Evolutionary conservation across 2,113 vertebrate species (phyloP).

Genomic region (Bothrops jararaca): DNA sequence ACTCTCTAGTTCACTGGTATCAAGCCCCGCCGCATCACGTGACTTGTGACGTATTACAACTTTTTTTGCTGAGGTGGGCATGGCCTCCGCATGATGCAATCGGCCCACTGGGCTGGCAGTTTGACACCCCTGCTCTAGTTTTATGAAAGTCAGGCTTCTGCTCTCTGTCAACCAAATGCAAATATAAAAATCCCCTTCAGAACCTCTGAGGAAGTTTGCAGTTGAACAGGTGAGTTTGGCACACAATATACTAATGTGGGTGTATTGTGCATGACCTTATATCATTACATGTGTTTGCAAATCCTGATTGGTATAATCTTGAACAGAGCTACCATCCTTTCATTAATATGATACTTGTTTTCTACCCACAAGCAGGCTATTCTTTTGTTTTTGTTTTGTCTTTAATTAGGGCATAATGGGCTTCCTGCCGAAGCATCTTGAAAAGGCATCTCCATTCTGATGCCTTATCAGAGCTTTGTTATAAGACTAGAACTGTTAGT

Average conservation of each 20-base stretch:
- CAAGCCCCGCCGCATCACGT: too few species aligned
- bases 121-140: background rate
- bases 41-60: too few species aligned
- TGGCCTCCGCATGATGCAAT: too few species aligned
- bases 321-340: background rate
- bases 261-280: background rate
- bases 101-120: too few species aligned
- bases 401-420: constrained; percentile 9
- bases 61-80: too few species aligned
- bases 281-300: background rate
- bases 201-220: background rate
- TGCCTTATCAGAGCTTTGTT: constrained; percentile 30
- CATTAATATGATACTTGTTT: constrained; percentile 22
- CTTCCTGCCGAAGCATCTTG: constrained; percentile 22
- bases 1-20: background rate
- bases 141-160: background rate
- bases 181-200: background rate
- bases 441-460: constrained; percentile 22
- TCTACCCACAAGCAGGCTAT: constrained; percentile 18
- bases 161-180: background rate
- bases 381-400: background rate
- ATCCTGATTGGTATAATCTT: background rate
- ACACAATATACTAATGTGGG: background rate
- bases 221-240: background rate
- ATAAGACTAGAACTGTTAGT: constrained; percentile 60